phyloP scores from a whole-genome alignment of 2,113 vertebrate genomes.

The Meleagris gallopavo region DNA sequence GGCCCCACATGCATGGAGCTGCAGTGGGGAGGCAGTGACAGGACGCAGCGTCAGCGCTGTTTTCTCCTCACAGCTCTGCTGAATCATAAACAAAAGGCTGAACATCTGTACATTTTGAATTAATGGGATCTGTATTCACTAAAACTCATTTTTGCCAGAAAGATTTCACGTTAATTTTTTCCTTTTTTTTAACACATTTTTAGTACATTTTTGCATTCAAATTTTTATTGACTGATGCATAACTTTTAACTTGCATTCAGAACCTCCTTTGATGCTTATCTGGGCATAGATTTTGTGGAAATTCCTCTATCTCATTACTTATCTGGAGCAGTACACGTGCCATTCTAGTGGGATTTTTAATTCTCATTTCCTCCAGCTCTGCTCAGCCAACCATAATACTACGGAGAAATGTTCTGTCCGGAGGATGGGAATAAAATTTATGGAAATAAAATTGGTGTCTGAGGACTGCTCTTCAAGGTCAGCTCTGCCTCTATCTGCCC shows the following conservation, averaged over 20 bases:
- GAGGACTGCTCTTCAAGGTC: conserved; percentile 1
- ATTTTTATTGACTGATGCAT: neutral
- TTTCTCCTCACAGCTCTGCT: neutral
- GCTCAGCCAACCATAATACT: neutral
- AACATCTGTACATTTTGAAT: neutral
- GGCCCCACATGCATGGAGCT: accelerated
- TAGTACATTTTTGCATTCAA: neutral
- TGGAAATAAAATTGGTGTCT: neutral
- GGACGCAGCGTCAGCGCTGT: accelerated
- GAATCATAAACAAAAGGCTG: neutral
- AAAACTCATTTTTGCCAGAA: neutral
- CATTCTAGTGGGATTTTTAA: neutral
- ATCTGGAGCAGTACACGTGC: neutral
- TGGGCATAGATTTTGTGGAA: neutral
- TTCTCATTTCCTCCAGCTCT: neutral
- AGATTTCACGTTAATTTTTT: neutral
- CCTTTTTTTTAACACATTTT: neutral
- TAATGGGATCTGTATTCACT: neutral
- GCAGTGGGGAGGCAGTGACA: neutral
- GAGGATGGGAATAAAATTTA: neutral
- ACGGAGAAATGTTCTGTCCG: conserved; percentile 19
- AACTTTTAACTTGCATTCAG: neutral
- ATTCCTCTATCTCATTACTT: neutral
- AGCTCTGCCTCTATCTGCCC: neutral
- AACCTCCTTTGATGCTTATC: neutral